Evolutionary conservation across 2,113 vertebrate genomes (phyloP).

Genomic region (Pycnonotus jocosus): DNA sequence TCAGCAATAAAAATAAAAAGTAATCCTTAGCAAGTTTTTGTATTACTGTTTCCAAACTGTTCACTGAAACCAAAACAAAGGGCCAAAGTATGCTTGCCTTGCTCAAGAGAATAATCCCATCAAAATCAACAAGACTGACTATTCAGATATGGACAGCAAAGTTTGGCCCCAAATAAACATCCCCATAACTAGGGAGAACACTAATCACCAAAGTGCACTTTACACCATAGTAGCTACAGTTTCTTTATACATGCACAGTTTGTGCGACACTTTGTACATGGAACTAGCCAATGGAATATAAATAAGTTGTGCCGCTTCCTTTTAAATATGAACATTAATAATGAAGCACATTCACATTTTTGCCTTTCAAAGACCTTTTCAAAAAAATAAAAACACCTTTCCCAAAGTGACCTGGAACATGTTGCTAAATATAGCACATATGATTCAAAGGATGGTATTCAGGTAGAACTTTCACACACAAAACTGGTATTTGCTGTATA

Average conservation of each 20-base stretch:
- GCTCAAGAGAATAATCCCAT: not conserved
- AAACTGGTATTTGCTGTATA: slow-evolving; percentile 22
- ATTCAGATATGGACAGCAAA: slow-evolving; percentile 30
- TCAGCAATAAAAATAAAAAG: not conserved
- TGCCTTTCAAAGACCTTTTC: slow-evolving; percentile 57
- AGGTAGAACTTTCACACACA: slow-evolving; percentile 31
- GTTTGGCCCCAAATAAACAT: slow-evolving; percentile 61
- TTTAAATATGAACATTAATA: slow-evolving; percentile 74
- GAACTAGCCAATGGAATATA: slow-evolving; percentile 64
- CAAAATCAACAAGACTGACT: not conserved
- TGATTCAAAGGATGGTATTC: not conserved
- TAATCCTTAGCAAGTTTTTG: slow-evolving; percentile 25
- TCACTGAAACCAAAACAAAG: slow-evolving; percentile 44
- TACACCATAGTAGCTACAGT: slow-evolving; percentile 67
- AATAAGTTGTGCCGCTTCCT: slow-evolving; percentile 71
- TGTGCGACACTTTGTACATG: slow-evolving; percentile 56
- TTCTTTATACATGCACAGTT: slow-evolving; percentile 71
- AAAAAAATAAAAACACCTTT: not conserved
- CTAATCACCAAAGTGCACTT: slow-evolving; percentile 70
- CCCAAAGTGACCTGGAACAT: slow-evolving; percentile 8
- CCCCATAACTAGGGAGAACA: slow-evolving; percentile 59
- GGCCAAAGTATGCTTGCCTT: slow-evolving; percentile 37
- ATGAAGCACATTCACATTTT: slow-evolving; percentile 73
- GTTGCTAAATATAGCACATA: slow-evolving; percentile 17
- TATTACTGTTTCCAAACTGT: slow-evolving; percentile 20